Percentiles rank a stretch among this genome's conserved stretches.
Conservation (phyloP, 2,113 vertebrate species). For the Corythornis vintsioides region DNA sequence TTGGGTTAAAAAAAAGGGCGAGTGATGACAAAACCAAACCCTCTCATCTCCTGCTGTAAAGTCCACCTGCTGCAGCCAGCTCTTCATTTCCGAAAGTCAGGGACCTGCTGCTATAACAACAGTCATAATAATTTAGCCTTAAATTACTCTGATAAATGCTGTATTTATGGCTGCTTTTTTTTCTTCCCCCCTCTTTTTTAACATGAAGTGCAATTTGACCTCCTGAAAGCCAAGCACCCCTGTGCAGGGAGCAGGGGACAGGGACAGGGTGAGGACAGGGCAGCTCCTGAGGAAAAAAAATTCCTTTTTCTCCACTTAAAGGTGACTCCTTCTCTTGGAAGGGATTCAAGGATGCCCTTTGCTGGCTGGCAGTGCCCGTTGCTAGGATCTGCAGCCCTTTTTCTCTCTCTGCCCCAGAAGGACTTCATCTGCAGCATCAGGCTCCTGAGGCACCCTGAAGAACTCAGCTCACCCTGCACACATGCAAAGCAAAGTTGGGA, state of each 20-base stretch:
- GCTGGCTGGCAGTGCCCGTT: background rate
- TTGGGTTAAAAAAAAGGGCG: background rate
- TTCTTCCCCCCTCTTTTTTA: background rate
- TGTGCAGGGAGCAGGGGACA: background rate
- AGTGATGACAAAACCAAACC: background rate
- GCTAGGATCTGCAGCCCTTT: background rate
- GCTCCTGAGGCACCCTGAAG: fast-evolving
- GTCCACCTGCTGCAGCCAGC: background rate
- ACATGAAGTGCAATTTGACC: background rate
- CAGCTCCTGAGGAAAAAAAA: background rate
- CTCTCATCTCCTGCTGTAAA: background rate
- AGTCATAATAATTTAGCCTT: background rate
- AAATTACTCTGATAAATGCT: background rate
- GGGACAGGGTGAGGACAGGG: no score
- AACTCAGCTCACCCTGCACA: background rate
- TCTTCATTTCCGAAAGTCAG: background rate
- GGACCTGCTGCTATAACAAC: background rate
- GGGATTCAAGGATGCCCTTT: background rate
- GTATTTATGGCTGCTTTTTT: background rate
- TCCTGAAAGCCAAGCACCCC: background rate
- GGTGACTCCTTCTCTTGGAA: background rate
- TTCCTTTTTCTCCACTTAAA: background rate
- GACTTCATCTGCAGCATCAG: background rate
- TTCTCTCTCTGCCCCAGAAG: background rate
- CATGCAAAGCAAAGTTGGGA: background rate